Conservation (phyloP, 2,113 vertebrate species). For the Nematolebias whitei region DNA sequence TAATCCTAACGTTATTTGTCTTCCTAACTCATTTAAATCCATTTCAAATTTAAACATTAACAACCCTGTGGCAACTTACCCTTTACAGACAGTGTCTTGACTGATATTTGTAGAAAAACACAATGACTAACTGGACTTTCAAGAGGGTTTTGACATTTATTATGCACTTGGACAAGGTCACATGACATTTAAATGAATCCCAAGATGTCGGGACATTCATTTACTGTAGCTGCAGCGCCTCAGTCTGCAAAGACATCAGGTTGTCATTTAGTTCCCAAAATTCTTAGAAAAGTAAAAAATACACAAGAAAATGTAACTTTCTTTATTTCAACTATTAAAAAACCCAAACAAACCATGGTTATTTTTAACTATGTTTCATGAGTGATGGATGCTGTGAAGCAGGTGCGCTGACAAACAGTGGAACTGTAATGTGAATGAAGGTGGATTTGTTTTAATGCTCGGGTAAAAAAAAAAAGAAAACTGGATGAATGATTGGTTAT, state of each 20-base stretch:
- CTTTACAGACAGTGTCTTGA: neutral
- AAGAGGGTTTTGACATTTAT: slow-evolving; percentile 9
- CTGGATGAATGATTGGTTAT: no score
- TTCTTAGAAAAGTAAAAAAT: neutral
- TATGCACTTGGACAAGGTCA: slow-evolving; percentile 7
- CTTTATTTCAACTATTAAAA: no score
- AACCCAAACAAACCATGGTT: no score
- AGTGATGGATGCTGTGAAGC: no score
- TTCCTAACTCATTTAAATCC: no score
- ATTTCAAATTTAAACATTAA: neutral
- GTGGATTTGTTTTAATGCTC: no score
- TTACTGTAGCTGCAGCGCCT: neutral
- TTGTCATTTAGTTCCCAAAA: neutral
- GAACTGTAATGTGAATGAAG: no score
- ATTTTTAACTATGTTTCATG: no score
- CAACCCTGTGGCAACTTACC: slow-evolving; percentile 4
- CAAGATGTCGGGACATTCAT: slow-evolving; percentile 2
- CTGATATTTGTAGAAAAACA: slow-evolving; percentile 5
- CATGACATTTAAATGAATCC: slow-evolving; percentile 7
- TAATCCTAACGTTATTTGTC: no score
- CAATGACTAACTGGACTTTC: slow-evolving; percentile 8
- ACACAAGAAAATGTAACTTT: no score
- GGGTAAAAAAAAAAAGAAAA: no score
- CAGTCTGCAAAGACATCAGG: neutral
- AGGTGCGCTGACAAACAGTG: no score